These are phyloP conservation scores for Aurelia aurita complex sp. Pacific DNA, from an alignment of 30 jellyfish, hydroid and myxozoan species.

Conservation along the genomic window DNA sequence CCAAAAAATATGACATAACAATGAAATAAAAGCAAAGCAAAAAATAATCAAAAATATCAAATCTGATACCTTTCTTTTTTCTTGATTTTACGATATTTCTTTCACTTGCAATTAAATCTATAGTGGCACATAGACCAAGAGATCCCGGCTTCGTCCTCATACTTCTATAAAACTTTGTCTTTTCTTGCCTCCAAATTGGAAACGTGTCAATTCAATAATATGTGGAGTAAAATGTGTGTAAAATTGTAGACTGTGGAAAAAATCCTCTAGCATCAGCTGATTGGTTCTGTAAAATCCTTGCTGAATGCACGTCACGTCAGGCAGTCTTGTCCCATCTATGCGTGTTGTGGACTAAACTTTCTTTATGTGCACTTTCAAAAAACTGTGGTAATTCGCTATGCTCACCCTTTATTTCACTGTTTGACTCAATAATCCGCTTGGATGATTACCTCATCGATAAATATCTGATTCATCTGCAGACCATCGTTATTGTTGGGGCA, in stretches of 20 bases:
- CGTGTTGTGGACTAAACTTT: too few relatives aligned
- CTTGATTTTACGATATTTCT: constrained; percentile 37
- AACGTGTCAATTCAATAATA: neutral
- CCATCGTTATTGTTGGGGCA: constrained; percentile 2
- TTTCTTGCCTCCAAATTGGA: neutral
- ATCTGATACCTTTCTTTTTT: constrained; percentile 39
- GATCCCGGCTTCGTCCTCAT: constrained; percentile 64
- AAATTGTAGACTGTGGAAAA: neutral
- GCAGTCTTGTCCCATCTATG: too few relatives aligned
- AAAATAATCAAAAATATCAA: neutral
- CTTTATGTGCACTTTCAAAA: too few relatives aligned
- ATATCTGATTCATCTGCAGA: constrained; percentile 10
- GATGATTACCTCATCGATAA: constrained; percentile 11
- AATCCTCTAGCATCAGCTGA: neutral
- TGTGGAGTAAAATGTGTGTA: too few relatives aligned
- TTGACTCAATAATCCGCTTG: neutral
- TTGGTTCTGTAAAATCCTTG: neutral
- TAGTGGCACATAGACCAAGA: constrained; percentile 18
- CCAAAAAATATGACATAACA: too few relatives aligned
- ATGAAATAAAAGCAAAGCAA: neutral
- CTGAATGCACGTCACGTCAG: neutral
- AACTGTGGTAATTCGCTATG: too few relatives aligned
- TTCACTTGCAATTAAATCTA: constrained; percentile 20
- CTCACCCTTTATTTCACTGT: too few relatives aligned
- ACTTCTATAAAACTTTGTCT: too few relatives aligned